These are phyloP conservation scores for Uloborus plumipes DNA, from an alignment of 2,888 invertebrate species.

Conservation along the genomic window DNA sequence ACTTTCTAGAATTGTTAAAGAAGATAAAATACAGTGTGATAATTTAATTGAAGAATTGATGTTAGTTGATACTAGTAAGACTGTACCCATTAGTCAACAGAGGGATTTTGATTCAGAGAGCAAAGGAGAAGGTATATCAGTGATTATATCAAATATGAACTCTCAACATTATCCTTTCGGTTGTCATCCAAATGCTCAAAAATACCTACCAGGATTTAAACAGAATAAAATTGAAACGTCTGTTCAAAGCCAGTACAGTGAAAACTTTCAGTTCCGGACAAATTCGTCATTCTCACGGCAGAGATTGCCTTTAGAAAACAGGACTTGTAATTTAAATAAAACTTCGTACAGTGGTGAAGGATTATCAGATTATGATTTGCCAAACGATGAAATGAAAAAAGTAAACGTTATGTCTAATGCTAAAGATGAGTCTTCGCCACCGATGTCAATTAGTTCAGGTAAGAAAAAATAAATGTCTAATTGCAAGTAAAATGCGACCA, in stretches of 20 bases:
- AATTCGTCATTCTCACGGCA: background rate
- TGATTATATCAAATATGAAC: constrained; percentile 36
- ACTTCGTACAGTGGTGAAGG: background rate
- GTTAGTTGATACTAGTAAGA: constrained; percentile 46
- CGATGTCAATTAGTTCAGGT: constrained; percentile 35
- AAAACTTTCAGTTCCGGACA: background rate
- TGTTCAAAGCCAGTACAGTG: background rate
- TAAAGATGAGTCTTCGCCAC: constrained; percentile 21
- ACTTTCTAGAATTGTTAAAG: constrained; percentile 23
- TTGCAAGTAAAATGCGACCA: background rate
- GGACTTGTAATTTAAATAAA: constrained; percentile 3
- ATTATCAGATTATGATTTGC: constrained; percentile 14
- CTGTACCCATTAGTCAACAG: constrained; percentile 2
- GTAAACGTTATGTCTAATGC: constrained; percentile 14
- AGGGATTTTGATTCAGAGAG: background rate
- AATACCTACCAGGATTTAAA: constrained; percentile 2
- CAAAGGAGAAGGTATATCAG: constrained; percentile 26
- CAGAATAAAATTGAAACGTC: background rate
- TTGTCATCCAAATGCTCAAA: background rate
- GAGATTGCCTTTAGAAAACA: background rate
- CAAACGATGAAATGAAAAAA: constrained; percentile 37
- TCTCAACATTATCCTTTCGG: constrained; percentile 9
- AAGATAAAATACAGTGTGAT: constrained; percentile 64
- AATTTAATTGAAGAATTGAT: constrained; percentile 66
- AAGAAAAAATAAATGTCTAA: background rate